These are phyloP conservation scores for Platysteira castanea DNA, from an alignment of 2,113 vertebrate species.

Conservation along the genomic window DNA sequence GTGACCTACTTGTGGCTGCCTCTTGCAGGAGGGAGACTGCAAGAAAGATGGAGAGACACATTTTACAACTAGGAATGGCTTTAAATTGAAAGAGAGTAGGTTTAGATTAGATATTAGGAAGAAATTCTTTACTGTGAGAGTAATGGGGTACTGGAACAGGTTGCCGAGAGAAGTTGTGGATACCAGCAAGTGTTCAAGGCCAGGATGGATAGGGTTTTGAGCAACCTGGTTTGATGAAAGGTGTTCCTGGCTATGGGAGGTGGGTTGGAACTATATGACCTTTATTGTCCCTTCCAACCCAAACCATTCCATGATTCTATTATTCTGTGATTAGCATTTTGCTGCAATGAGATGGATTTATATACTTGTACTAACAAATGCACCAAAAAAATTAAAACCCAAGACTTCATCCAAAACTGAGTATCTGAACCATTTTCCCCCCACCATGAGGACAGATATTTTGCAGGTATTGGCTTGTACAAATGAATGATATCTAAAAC, in stretches of 20 bases:
- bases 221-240: not conserved
- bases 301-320: not conserved
- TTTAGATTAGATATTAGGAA: not conserved
- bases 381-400: not conserved
- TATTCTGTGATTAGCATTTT: not conserved
- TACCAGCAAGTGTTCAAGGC: not conserved
- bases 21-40: not conserved
- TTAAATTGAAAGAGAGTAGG: not conserved
- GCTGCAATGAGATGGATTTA: not conserved
- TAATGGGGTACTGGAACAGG: not conserved
- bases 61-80: not conserved
- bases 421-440: not conserved
- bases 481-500: not conserved
- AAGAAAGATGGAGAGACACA: not conserved
- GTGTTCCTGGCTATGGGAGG: not conserved
- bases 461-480: not conserved
- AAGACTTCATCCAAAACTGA: not conserved
- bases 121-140: not conserved
- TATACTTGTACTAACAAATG: not conserved
- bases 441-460: not conserved
- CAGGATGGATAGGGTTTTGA: not conserved
- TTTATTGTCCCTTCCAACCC: not conserved
- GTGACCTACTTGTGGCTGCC: not conserved
- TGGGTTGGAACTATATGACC: not conserved
- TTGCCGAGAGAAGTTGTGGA: not conserved